Evolutionary conservation across 2,797 vertebrate species (phyloP), one percentile per base, ranked within the genome.

Genomic region (Falco cherrug): DNA sequence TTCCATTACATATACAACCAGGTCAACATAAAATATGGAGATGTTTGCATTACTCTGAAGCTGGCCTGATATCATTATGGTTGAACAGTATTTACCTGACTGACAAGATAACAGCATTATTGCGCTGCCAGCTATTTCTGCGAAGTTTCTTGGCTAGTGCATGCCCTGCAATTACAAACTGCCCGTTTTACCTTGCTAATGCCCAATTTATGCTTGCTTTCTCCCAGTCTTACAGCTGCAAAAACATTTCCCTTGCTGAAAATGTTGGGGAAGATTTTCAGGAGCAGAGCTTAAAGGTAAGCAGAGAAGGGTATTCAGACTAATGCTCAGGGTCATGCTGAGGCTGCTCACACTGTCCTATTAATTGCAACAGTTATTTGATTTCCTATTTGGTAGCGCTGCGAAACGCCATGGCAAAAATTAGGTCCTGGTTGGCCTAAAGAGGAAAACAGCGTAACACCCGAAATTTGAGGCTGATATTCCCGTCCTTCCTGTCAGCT

Each of bases 381-480:
- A 29, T 16, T 41, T 80, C 11, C 31, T 25, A 2, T 60, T 81
- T 91, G 13, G 10, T 63, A 33, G 18, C 14, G 28, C 29, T 67
- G 12, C 6, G 59, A 76, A 63, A 26, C 17, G 6, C 11, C 11
- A 6, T 13, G 29, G 14, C 31, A 69, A 82, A 79, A 76, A 47
- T 47, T n/a, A 37, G 13, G 22, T 94, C 25, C 8, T 18, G 5
- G 6, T 37, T 75, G n/a, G 14, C 6, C 1, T 37, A 39, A 11
- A 43, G 56, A 65, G 5, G 11, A 65, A 71, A 63, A 31, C 3
- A 51, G 9, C 2, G 0, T 6, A 41, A 48, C 1, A 16, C 4
- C 7, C 24, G 7, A 48, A 64, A 37, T 69, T 20, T 41, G 33
- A 67, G 45, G 53, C 37, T 53, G 37, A 31, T 28, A 3, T 25